Percentiles rank a stretch among this genome's conserved stretches.
Evolutionary conservation across 1,140 invertebrate species (phyloP).

Genomic region (Odontomachus brunneus): DNA sequence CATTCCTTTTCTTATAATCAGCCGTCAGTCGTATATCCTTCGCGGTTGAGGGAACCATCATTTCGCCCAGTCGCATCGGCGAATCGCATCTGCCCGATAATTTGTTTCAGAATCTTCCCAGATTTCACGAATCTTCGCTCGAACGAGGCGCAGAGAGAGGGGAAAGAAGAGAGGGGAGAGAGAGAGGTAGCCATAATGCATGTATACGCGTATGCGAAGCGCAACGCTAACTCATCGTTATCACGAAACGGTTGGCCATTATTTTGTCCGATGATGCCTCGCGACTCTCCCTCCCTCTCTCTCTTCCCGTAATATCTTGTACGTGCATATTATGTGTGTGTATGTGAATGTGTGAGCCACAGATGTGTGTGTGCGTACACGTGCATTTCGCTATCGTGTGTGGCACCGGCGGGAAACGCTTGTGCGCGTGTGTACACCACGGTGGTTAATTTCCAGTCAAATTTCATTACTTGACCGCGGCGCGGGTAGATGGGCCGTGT

Average conservation of each 20-base stretch:
- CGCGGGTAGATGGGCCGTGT: constrained; percentile 74
- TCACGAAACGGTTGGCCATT: constrained; percentile 81
- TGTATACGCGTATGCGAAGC: constrained; percentile 68
- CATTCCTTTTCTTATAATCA: background rate
- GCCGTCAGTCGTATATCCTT: background rate
- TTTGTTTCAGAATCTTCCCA: constrained; percentile 13
- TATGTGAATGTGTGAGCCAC: background rate
- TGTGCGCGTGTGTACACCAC: constrained; percentile 69
- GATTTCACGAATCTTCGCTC: constrained; percentile 37
- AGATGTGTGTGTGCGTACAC: constrained; percentile 15
- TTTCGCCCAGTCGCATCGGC: background rate
- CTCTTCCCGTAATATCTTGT: constrained; percentile 65
- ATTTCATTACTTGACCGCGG: constrained; percentile 84
- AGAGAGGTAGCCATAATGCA: constrained; percentile 56
- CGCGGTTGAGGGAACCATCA: background rate
- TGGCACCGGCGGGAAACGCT: constrained; percentile 51
- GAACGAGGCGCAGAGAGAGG: background rate
- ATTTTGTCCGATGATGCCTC: constrained; percentile 80
- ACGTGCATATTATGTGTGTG: constrained; percentile 52
- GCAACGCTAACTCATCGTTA: constrained; percentile 83
- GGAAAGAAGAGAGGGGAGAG: background rate
- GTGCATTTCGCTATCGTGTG: constrained; percentile 25
- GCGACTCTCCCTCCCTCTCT: constrained; percentile 49
- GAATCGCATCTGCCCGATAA: constrained; percentile 3
- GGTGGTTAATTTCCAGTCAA: constrained; percentile 84